Conservation (phyloP, 2,888 invertebrate species). For the Notocelia uddmanniana region DNA sequence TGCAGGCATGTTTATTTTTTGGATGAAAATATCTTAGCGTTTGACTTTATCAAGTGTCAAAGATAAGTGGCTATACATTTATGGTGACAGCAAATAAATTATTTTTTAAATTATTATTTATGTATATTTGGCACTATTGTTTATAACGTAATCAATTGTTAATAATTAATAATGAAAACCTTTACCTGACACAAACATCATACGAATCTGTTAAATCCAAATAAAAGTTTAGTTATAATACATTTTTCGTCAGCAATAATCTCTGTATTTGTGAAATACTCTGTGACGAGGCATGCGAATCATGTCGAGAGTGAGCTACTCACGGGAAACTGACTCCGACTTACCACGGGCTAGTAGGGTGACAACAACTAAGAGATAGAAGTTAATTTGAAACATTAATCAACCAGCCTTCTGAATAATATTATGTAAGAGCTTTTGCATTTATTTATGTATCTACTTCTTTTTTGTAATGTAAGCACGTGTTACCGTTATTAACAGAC, state of each 20-base stretch:
- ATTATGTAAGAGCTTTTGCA: too few species aligned
- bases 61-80: not conserved
- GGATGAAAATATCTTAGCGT: not conserved
- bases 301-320: conserved; percentile 29
- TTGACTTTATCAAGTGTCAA: not conserved
- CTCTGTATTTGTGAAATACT: conserved; percentile 29
- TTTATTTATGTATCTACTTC: too few species aligned
- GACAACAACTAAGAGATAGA: not conserved
- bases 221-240: not conserved
- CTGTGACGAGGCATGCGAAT: conserved; percentile 31
- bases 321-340: conserved; percentile 25
- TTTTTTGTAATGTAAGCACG: not conserved
- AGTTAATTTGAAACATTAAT: not conserved
- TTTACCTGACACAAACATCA: too few species aligned
- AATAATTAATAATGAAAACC: too few species aligned
- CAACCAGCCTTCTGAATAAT: too few species aligned
- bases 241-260: not conserved
- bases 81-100: not conserved
- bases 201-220: too few species aligned
- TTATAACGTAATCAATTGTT: too few species aligned
- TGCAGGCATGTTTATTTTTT: not conserved
- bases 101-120: not conserved
- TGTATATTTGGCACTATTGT: not conserved
- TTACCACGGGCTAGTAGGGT: conserved; percentile 30
- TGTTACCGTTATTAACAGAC: too few species aligned